phyloP scores from a whole-genome alignment of 2,113 vertebrate genomes.

The Galemys pyrenaicus region DNA sequence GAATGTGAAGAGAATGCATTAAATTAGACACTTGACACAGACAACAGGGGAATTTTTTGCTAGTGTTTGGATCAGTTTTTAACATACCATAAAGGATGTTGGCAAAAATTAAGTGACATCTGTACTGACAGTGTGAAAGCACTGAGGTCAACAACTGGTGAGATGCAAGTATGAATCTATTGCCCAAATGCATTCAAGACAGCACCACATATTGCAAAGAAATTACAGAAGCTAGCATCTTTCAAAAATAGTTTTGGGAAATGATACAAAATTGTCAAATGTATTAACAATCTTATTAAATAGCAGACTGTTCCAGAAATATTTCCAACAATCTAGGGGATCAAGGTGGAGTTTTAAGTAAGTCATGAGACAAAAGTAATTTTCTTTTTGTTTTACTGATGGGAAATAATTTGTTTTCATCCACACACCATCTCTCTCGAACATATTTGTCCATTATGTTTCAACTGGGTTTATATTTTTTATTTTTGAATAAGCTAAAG shows the following conservation, averaged over 20 bases:
- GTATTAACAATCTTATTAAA: slow-evolving; percentile 52
- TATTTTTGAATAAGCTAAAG: slow-evolving; percentile 12
- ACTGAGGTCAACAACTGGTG: slow-evolving; percentile 51
- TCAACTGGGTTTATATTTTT: background rate
- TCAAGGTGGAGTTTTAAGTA: background rate
- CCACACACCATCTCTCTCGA: background rate
- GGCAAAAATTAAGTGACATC: slow-evolving; percentile 56
- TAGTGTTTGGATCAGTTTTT: slow-evolving; percentile 50
- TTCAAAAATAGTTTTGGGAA: slow-evolving; percentile 49
- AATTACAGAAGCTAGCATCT: slow-evolving; percentile 17
- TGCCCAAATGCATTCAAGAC: background rate
- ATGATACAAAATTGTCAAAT: slow-evolving; percentile 57
- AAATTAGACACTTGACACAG: slow-evolving; percentile 29
- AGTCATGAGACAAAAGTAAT: slow-evolving; percentile 1
- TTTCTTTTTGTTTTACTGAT: slow-evolving; percentile 29
- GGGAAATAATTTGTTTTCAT: slow-evolving; percentile 12
- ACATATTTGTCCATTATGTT: background rate
- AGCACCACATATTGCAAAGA: slow-evolving; percentile 23
- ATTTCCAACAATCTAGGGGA: slow-evolving; percentile 16
- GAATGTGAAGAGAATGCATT: background rate
- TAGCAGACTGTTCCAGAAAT: background rate
- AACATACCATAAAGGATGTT: slow-evolving; percentile 12
- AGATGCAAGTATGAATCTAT: background rate
- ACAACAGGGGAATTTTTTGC: background rate
- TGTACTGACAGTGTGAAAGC: slow-evolving; percentile 23